Base-by-base conservation (phyloP, 2,113 vertebrate species). In the Melanerpes formicivorus region DNA sequence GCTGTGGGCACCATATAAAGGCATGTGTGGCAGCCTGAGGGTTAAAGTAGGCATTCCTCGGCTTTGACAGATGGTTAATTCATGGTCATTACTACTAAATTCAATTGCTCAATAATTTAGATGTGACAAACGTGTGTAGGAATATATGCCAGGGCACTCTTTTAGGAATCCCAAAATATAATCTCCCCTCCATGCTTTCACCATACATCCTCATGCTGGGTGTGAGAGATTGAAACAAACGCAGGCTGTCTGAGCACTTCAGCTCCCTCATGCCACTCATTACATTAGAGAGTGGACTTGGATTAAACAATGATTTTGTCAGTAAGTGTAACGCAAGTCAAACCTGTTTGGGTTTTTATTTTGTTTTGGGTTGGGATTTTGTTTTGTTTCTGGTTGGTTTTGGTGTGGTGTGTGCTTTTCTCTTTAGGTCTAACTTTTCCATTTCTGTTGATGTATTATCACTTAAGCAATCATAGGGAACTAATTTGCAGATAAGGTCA, bases 41-140 rank as follows among this genome's bases (percentile, higher is more conserved):
- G 80, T 94, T 94, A 94, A 96, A 73, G 55, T 5, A 65, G 88
- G 92, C 34, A 90, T 63, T 95, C 84, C 59, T 97, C 90, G 78
- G 95, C 89, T 93, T 85, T 95, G 95, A 88, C 77, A 96, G 87
- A 95, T 91, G 89, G 89, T 94, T 95, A 90, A 90, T 92, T 96
- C 91, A 88, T 15, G 65, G 80, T 81, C 79, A 96, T 96, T 96
- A 96, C 82, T 94, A 96, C 85, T 70, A 87, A 96, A 75, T 95
- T 85, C 84, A 95, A 69, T 88, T 95, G 85, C 93, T 95, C 76
- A 77, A 72, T 93, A 91, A 95, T 84, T 92, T 63, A 96, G 90
- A 95, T 96, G 94, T 52, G 75, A 94, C 69, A 95, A 95, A 96
- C 21, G 42, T 85, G 85, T 85, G 85, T 37, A 83, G 87, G 82